Conservation (phyloP, 2,797 vertebrate species). For the Ptychobarbus kaznakovi region DNA sequence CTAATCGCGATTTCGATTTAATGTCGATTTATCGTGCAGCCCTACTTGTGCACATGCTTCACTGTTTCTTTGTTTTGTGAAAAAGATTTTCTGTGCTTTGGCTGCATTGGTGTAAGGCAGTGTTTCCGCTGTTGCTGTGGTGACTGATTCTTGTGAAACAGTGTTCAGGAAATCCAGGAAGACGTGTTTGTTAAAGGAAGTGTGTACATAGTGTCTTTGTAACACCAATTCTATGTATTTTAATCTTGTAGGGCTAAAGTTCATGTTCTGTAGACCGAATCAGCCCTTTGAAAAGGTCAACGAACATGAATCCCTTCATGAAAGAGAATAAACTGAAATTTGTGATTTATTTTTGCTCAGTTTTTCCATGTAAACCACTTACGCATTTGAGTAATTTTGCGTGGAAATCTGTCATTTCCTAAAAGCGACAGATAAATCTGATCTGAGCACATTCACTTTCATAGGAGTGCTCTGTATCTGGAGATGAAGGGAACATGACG, state of each 20-base stretch:
- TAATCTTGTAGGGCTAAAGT: not conserved
- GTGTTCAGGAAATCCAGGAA: constrained; percentile 9
- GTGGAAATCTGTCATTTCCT: constrained; percentile 2
- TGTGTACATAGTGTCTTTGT: not conserved
- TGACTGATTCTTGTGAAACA: not conserved
- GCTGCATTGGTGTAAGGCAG: no score
- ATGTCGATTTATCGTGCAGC: no score
- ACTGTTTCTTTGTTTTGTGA: not conserved
- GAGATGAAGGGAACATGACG: not conserved
- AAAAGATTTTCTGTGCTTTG: not conserved
- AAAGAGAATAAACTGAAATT: not conserved
- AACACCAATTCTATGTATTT: not conserved
- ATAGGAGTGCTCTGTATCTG: not conserved
- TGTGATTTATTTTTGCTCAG: not conserved
- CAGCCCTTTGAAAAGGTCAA: not conserved
- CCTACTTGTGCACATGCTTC: not conserved
- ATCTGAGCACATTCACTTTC: not conserved
- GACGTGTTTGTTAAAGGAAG: constrained; percentile 20
- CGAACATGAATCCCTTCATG: not conserved
- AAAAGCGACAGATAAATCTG: constrained; percentile 21
- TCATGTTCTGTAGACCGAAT: constrained; percentile 3
- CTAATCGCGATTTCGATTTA: no score
- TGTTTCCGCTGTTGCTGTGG: not conserved
- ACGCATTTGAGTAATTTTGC: not conserved
- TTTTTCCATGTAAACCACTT: not conserved